Evolutionary conservation across 1,140 invertebrate species (phyloP).

Genomic region (Hylaeus volcanicus): DNA sequence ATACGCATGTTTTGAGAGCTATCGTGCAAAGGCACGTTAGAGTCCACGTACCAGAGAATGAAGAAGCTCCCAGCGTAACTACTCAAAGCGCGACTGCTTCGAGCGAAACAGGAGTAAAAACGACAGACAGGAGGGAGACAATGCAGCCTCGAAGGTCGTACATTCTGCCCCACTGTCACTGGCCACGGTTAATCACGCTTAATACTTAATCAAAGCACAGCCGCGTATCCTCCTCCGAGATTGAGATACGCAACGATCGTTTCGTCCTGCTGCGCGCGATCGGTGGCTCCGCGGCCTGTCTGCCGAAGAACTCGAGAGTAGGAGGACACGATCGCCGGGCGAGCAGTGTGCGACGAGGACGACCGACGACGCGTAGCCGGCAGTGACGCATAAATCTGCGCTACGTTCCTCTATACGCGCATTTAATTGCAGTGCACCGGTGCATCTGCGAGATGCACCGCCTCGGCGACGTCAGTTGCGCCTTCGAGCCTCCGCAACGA

Average conservation of each 20-base stretch:
- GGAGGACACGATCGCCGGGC: neutral
- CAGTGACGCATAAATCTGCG: conserved; percentile 67
- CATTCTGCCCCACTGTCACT: conserved; percentile 37
- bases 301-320: conserved; percentile 8
- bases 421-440: conserved; percentile 66
- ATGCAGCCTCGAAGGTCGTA: conserved; percentile 28
- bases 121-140: conserved; percentile 20
- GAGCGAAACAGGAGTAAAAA: neutral
- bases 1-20: too few species aligned
- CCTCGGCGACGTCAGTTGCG: conserved; percentile 45
- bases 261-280: conserved; percentile 33
- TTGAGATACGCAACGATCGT: conserved; percentile 62
- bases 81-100: neutral
- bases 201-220: conserved; percentile 64
- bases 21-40: too few species aligned
- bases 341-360: conserved; percentile 41
- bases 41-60: too few species aligned
- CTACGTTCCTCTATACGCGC: conserved; percentile 51
- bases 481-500: conserved; percentile 19
- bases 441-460: conserved; percentile 40
- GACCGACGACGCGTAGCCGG: conserved; percentile 53
- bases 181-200: conserved; percentile 56
- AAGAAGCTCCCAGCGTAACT: too few species aligned
- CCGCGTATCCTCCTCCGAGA: conserved; percentile 52
- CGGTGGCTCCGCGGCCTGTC: conserved; percentile 42